Percentiles rank a stretch among this genome's conserved stretches.
phyloP scores from a whole-genome alignment of 2,797 vertebrate genomes.

The Gallinago nigripennis region DNA sequence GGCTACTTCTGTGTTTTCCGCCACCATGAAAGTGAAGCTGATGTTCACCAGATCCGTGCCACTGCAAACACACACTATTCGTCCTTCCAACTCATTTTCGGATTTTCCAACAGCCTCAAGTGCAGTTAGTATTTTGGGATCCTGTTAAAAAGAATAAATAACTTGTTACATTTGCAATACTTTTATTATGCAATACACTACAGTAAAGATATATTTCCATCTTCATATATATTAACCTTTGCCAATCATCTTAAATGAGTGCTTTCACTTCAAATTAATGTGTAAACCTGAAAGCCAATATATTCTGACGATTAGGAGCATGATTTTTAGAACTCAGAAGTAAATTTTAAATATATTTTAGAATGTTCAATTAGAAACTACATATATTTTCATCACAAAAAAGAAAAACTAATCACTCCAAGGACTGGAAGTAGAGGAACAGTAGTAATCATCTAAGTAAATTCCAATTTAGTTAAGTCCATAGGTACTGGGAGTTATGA shows the following conservation, averaged over 20 bases:
- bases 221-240: background rate
- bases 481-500: background rate
- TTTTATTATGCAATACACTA: background rate
- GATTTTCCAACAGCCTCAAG: conserved; percentile 91
- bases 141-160: conserved; percentile 77
- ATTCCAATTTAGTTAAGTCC: background rate
- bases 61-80: conserved; percentile 94
- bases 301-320: background rate
- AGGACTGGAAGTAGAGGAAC: background rate
- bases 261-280: background rate
- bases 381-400: background rate
- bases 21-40: conserved; percentile 95
- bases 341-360: background rate
- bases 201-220: background rate
- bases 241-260: background rate
- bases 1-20: conserved; percentile 89
- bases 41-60: conserved; percentile 97
- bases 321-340: background rate
- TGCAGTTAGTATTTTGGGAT: conserved; percentile 92
- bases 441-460: background rate
- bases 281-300: background rate
- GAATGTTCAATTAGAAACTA: background rate
- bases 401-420: background rate
- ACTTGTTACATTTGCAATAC: conserved; percentile 16
- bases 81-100: conserved; percentile 92